A percentile compares a stretch with the other conserved stretches of the same genome.
Conservation (phyloP, 2,113 vertebrate genomes). For the Agelaius phoeniceus region DNA sequence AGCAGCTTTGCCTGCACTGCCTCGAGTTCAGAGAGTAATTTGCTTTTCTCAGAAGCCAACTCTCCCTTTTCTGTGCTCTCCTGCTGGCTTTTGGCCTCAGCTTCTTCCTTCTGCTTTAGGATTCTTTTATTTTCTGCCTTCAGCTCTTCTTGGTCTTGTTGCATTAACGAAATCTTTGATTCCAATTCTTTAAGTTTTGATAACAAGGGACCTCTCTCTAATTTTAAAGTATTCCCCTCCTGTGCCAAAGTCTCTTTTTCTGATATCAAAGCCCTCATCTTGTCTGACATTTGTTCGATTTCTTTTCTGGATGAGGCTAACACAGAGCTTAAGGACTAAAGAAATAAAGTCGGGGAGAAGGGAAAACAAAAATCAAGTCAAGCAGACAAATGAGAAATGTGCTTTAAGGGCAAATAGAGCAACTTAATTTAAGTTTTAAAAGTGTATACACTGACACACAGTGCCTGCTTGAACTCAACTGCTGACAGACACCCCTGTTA, state of each 20-base stretch:
- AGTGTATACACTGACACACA: slow-evolving; percentile 43
- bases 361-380: slow-evolving; percentile 79
- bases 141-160: slow-evolving; percentile 76
- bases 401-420: slow-evolving; percentile 43
- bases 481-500: background rate
- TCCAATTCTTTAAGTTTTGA: slow-evolving; percentile 78
- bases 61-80: slow-evolving; percentile 68
- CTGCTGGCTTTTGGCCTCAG: slow-evolving; percentile 64
- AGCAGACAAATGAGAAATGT: slow-evolving; percentile 75
- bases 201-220: slow-evolving; percentile 80
- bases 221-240: slow-evolving; percentile 78
- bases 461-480: background rate
- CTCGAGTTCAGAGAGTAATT: slow-evolving; percentile 69
- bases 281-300: slow-evolving; percentile 86
- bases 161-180: slow-evolving; percentile 70
- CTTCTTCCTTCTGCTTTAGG: slow-evolving; percentile 73
- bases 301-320: slow-evolving; percentile 91
- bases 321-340: slow-evolving; percentile 91
- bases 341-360: slow-evolving; percentile 79
- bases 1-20: slow-evolving; percentile 69
- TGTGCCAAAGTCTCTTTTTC: slow-evolving; percentile 82
- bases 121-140: slow-evolving; percentile 69
- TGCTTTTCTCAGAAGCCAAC: slow-evolving; percentile 65
- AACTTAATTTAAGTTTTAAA: background rate
- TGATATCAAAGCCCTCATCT: slow-evolving; percentile 85